Evolutionary conservation across 2,888 invertebrate genomes (phyloP).

Genomic region (Drosophila recens): DNA sequence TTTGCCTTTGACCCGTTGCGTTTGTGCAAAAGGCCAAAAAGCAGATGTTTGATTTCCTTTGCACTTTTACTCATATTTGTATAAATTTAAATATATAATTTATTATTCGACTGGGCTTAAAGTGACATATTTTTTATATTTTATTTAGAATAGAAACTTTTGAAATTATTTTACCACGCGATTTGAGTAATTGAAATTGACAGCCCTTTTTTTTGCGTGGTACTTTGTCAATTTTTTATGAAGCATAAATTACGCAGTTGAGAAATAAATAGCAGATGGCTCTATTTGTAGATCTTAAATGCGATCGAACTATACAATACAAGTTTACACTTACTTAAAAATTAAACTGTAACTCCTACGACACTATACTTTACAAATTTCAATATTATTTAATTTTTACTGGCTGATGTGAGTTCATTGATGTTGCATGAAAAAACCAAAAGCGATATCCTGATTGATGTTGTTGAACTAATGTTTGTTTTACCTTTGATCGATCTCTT

Average conservation of each 20-base stretch:
- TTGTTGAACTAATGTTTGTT: no score
- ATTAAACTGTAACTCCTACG: no score
- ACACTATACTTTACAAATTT: no score
- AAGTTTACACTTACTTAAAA: no score
- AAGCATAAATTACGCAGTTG: conserved; percentile 47
- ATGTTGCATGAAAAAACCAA: no score
- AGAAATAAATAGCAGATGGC: conserved; percentile 43
- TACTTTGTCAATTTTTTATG: conserved; percentile 16
- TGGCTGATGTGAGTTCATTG: no score
- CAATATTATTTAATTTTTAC: no score
- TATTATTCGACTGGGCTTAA: conserved; percentile 15
- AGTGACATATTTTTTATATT: conserved; percentile 20
- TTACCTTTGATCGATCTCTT: no score
- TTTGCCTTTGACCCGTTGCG: conserved; percentile 51
- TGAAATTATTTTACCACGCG: no score
- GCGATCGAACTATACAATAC: not conserved
- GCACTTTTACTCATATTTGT: conserved; percentile 38
- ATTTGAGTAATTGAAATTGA: conserved; percentile 45
- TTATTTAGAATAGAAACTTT: conserved; percentile 2
- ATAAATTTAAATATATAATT: conserved; percentile 36
- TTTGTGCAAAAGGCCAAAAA: conserved; percentile 26
- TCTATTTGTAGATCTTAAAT: conserved; percentile 22
- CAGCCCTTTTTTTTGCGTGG: not conserved
- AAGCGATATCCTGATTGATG: no score
- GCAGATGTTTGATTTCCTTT: conserved; percentile 43